These are phyloP conservation scores for Porites australiensis DNA, from an alignment of 64 coral and sea anemone species.

Conservation along the genomic window DNA sequence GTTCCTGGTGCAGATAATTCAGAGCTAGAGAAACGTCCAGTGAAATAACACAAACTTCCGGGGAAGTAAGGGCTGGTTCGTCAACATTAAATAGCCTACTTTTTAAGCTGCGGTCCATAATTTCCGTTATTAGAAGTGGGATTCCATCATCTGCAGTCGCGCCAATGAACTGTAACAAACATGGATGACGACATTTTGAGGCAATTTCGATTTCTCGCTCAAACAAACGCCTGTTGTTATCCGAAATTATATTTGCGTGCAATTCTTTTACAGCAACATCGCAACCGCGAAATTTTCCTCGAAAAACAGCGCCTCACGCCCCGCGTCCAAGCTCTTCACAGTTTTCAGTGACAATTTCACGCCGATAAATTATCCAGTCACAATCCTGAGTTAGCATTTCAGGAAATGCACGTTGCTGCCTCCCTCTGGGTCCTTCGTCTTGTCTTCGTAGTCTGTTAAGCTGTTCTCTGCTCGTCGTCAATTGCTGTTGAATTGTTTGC, in stretches of 20 bases:
- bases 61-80: background rate
- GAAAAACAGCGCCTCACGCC: slow-evolving; percentile 44
- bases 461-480: background rate
- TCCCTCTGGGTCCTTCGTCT: background rate
- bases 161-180: slow-evolving; percentile 71
- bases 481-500: background rate
- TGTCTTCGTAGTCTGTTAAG: background rate
- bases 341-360: no score
- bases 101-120: slow-evolving; percentile 61
- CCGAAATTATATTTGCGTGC: background rate
- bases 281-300: slow-evolving; percentile 42
- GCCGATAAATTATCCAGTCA: no score
- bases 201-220: slow-evolving; percentile 64
- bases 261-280: slow-evolving; percentile 65
- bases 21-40: slow-evolving; percentile 15
- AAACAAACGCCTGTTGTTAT: slow-evolving; percentile 18
- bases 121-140: slow-evolving; percentile 50
- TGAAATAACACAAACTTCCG: slow-evolving; percentile 29
- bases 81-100: background rate
- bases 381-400: background rate
- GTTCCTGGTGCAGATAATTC: slow-evolving; percentile 55
- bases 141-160: slow-evolving; percentile 34
- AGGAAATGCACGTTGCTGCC: background rate
- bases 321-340: slow-evolving; percentile 26
- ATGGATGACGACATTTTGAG: slow-evolving; percentile 43